phyloP scores from a whole-genome alignment of 2,113 vertebrate genomes.

The Anguilla japonica region DNA sequence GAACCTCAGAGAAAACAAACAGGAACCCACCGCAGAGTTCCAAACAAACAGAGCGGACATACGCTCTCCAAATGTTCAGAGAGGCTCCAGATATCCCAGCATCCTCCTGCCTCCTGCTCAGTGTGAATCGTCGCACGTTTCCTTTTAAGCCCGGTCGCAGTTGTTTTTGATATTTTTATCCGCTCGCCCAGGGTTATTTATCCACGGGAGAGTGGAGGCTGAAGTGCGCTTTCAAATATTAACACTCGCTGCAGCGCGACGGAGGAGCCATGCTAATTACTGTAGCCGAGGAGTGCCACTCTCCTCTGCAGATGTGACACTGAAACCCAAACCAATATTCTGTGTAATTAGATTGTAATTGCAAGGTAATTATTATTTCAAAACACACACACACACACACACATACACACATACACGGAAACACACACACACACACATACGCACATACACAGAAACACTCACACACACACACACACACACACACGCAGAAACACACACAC shows the following conservation, averaged over 20 bases:
- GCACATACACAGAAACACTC: neutral
- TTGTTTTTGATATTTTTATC: constrained; percentile 69
- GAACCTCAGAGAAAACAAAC: constrained; percentile 3
- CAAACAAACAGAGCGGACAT: constrained; percentile 16
- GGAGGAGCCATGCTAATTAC: constrained; percentile 61
- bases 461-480: constrained; percentile 19
- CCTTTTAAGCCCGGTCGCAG: constrained; percentile 54
- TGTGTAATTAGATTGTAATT: constrained; percentile 71
- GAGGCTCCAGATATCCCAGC: constrained; percentile 58
- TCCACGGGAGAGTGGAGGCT: constrained; percentile 54
- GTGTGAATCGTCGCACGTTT: constrained; percentile 47
- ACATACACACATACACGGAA: no score
- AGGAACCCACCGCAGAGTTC: neutral
- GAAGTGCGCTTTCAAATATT: constrained; percentile 55
- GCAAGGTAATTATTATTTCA: constrained; percentile 64
- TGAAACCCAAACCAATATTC: constrained; percentile 62
- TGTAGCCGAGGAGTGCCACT: constrained; percentile 46
- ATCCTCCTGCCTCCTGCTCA: constrained; percentile 49
- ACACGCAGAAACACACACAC: no score
- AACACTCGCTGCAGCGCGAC: constrained; percentile 51
- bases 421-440: constrained; percentile 11
- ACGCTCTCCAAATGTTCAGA: constrained; percentile 13
- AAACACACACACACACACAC: constrained; percentile 33
- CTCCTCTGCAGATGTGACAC: constrained; percentile 44
- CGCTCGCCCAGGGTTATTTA: constrained; percentile 68